A percentile compares a stretch with the other conserved stretches of the same genome.
phyloP scores from a whole-genome alignment of 2,888 invertebrate genomes.

The Drosophila suboccidentalis region DNA sequence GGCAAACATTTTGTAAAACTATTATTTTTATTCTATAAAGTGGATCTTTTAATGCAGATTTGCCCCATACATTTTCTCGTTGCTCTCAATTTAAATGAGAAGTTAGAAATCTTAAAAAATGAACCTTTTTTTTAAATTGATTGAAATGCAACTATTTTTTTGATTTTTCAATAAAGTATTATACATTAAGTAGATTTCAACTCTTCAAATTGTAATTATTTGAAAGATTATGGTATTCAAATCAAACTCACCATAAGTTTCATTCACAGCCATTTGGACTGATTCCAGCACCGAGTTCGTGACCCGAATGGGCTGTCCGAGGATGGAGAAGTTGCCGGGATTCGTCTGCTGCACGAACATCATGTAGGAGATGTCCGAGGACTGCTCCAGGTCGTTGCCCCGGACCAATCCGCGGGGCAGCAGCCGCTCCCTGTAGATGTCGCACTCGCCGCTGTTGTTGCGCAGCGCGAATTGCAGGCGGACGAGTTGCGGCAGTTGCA shows the following conservation, averaged over 20 bases:
- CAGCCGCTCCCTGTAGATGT: slow-evolving; percentile 85
- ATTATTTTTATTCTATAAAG: too few species aligned
- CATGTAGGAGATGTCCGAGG: slow-evolving; percentile 82
- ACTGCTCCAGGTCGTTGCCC: slow-evolving; percentile 84
- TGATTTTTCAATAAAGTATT: background rate
- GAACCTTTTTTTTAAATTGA: background rate
- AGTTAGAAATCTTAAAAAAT: too few species aligned
- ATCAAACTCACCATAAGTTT: slow-evolving; percentile 85
- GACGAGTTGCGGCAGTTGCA: slow-evolving; percentile 81
- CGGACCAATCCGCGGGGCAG: slow-evolving; percentile 83
- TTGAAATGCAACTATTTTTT: background rate
- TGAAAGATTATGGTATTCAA: background rate
- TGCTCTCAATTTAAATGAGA: too few species aligned
- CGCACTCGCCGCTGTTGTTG: slow-evolving; percentile 85
- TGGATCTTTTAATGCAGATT: too few species aligned
- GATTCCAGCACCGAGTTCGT: slow-evolving; percentile 82
- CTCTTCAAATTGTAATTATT: background rate
- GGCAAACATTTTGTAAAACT: too few species aligned
- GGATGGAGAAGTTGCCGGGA: slow-evolving; percentile 85
- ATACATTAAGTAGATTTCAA: background rate
- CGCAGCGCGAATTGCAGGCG: slow-evolving; percentile 84
- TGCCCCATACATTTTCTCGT: too few species aligned
- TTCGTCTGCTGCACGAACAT: slow-evolving; percentile 85
- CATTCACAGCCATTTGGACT: slow-evolving; percentile 85
- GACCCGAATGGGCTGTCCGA: slow-evolving; percentile 85